phyloP scores from a whole-genome alignment of 1,140 invertebrate genomes.

The Tachypleus tridentatus region DNA sequence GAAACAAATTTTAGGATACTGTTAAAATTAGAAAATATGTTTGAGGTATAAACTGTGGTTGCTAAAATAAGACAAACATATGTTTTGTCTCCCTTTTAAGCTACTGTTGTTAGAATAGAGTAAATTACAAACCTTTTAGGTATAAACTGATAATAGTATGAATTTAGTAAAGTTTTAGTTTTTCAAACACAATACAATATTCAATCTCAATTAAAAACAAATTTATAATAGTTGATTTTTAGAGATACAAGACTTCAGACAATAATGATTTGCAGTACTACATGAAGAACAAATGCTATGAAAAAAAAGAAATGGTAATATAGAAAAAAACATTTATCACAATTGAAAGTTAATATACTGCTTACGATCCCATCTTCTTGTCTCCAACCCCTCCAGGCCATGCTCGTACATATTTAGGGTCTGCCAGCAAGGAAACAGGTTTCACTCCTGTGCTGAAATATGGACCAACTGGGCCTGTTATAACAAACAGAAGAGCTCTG shows the following conservation, averaged over 20 bases:
- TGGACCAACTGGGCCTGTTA: slow-evolving; percentile 82
- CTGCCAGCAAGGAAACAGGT: slow-evolving; percentile 63
- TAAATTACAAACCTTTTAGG: slow-evolving; percentile 1
- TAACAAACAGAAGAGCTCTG: slow-evolving; percentile 75
- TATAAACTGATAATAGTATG: no score
- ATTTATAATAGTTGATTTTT: no score
- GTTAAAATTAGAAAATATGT: no score
- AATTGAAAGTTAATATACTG: neutral
- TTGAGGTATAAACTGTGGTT: no score
- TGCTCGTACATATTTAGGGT: slow-evolving; percentile 68
- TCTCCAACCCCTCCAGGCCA: slow-evolving; percentile 94
- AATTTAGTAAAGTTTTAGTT: no score
- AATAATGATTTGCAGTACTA: neutral
- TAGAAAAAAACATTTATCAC: slow-evolving; percentile 2
- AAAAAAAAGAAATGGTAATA: slow-evolving; percentile 3
- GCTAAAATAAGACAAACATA: no score
- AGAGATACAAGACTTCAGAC: neutral
- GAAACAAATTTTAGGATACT: no score
- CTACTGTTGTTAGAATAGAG: neutral
- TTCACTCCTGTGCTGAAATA: slow-evolving; percentile 68
- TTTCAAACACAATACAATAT: no score
- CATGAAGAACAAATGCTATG: slow-evolving; percentile 3
- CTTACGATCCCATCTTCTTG: slow-evolving; percentile 76
- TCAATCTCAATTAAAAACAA: no score
- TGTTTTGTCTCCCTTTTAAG: no score